phyloP scores from a whole-genome alignment of 2,113 vertebrate species.

The Phylloscopus trochiloides region DNA sequence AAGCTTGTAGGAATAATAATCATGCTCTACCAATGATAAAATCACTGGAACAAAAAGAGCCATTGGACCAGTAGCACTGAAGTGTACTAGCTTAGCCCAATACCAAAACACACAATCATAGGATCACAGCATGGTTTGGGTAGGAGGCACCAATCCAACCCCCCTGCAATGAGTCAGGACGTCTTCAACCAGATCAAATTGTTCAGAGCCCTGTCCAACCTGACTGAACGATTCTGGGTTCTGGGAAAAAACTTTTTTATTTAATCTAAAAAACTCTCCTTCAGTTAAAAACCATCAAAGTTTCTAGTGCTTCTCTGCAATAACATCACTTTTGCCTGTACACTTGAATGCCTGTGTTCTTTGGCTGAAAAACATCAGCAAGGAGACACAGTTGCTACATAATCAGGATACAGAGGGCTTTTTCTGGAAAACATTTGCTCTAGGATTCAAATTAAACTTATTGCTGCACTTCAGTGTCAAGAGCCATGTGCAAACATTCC shows the following conservation, averaged over 20 bases:
- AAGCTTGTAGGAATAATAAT: not conserved
- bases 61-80: not conserved
- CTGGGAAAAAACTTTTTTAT: not conserved
- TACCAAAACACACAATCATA: not conserved
- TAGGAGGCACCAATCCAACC: not conserved
- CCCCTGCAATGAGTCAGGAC: not conserved
- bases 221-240: not conserved
- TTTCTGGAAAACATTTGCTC: not conserved
- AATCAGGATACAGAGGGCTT: not conserved
- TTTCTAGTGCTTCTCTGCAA: not conserved
- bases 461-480: not conserved
- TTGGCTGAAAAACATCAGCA: not conserved
- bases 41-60: not conserved
- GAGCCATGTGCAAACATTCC: not conserved
- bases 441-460: not conserved
- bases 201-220: not conserved
- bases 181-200: not conserved
- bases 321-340: not conserved
- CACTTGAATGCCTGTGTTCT: not conserved
- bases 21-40: not conserved
- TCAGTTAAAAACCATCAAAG: not conserved
- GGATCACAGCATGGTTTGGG: not conserved
- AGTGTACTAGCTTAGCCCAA: not conserved
- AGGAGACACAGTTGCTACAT: not conserved
- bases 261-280: not conserved